Conservation (phyloP, 2,888 invertebrate species). For the Folsomia candida region DNA sequence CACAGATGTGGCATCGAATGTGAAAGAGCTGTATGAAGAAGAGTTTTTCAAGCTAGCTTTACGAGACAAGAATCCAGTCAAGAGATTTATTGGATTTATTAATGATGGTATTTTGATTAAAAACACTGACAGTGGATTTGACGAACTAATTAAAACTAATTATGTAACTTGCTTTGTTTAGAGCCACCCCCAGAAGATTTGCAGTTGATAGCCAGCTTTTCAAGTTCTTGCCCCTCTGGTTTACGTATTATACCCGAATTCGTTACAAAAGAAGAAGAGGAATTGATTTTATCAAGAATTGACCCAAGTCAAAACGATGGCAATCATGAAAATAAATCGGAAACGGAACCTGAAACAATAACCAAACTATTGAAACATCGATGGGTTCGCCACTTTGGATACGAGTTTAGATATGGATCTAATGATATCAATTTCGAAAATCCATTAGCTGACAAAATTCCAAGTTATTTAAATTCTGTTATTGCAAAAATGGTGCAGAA, state of each 20-base stretch:
- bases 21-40: constrained; percentile 61
- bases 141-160: not conserved
- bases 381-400: constrained; percentile 86
- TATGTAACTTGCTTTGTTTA: constrained; percentile 48
- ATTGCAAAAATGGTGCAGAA: constrained; percentile 60
- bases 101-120: not conserved
- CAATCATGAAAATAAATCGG: too few species aligned
- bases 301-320: constrained; percentile 21
- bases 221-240: constrained; percentile 62
- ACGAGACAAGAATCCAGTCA: not conserved
- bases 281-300: constrained; percentile 53
- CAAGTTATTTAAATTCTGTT: constrained; percentile 66
- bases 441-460: constrained; percentile 69
- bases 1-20: constrained; percentile 58
- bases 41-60: constrained; percentile 12
- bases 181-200: constrained; percentile 53
- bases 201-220: constrained; percentile 36
- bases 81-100: not conserved
- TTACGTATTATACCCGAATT: constrained; percentile 69
- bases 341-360: not conserved
- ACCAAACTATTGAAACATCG: constrained; percentile 67
- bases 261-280: constrained; percentile 69
- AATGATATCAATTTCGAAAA: constrained; percentile 76
- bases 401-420: constrained; percentile 80
- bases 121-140: constrained; percentile 15